Evolutionary conservation across 1,140 invertebrate species (phyloP), one percentile per base, ranked within the genome.

Genomic region (Oppia nitens): DNA sequence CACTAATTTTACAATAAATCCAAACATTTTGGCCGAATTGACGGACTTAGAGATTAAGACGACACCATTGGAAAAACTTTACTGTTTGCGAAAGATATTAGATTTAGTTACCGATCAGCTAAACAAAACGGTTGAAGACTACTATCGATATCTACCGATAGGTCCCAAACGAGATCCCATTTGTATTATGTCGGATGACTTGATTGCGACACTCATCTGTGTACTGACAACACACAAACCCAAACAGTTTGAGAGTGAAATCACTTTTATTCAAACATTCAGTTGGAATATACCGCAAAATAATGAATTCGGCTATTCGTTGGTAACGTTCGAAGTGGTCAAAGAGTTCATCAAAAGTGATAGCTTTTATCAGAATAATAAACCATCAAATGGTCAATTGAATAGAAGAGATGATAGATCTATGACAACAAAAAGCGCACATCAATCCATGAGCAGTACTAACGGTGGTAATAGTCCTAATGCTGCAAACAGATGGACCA

Each of bases 321-420:
- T 59, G 3, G 57, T 59, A 1, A 59, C 57, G n/a, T 59, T 59
- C 21, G 53, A 59, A 45, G 57, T 59, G 2, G 57, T 50, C 6
- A 59, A 52, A 47, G 57, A 59, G 40, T 59, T 49, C 25, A 59
- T 59, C 20, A 1, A 60, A 45, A 59, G 53, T 40, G 14, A 58
- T 6, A 45, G 6, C 20, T 4, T 32, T 11, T 4, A 49, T n/a
- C 45, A 57, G 12, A 47, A 26, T 23, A n/a, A n/a, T n/a, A n/a
- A n/a, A n/a, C n/a, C n/a, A n/a, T n/a, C n/a, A n/a, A n/a, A n/a
- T n/a, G n/a, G n/a, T n/a, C n/a, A n/a, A n/a, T n/a, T n/a, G n/a
- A n/a, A n/a, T n/a, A n/a, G n/a, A n/a, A n/a, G n/a, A n/a, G n/a
- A n/a, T n/a, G n/a, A n/a, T n/a, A n/a, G n/a, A n/a, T n/a, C n/a